Conservation (phyloP, 92 coral and sea anemone genomes). For the Zoanthus sociatus region DNA sequence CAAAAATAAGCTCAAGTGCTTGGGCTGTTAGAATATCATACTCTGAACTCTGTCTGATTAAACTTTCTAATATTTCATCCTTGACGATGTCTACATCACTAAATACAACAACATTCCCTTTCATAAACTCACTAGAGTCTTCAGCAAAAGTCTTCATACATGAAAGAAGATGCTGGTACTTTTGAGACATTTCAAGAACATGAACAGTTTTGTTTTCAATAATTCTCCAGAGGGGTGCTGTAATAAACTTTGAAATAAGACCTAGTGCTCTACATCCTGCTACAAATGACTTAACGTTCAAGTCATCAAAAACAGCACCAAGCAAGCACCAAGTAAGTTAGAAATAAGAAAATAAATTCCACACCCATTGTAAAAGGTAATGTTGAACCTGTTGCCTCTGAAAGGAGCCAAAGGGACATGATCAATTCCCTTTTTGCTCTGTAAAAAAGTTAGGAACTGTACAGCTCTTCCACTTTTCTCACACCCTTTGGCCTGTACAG, state of each 20-base stretch:
- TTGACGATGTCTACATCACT: conserved; percentile 17
- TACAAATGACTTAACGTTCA: conserved; percentile 44
- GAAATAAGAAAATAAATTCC: conserved; percentile 28
- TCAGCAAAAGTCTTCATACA: conserved; percentile 40
- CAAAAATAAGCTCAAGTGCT: conserved; percentile 52
- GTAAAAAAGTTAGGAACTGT: conserved; percentile 44
- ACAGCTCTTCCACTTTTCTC: conserved; percentile 51
- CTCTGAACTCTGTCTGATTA: conserved; percentile 25
- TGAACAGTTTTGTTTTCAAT: conserved; percentile 43
- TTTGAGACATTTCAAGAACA: conserved; percentile 55
- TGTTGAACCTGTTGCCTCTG: conserved; percentile 42
- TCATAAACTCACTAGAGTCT: conserved; percentile 42
- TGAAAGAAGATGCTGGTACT: conserved; percentile 49
- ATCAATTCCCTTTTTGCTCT: conserved; percentile 23
- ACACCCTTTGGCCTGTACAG: conserved; percentile 49
- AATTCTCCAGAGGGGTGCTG: conserved; percentile 56
- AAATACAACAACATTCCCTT: conserved; percentile 54
- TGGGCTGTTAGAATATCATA: conserved; percentile 55
- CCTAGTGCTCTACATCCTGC: conserved; percentile 61
- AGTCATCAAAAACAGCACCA: conserved; percentile 54
- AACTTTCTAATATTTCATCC: conserved; percentile 49
- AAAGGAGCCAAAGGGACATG: conserved; percentile 51
- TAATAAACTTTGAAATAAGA: conserved; percentile 44
- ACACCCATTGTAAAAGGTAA: conserved; percentile 53
- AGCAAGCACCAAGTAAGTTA: conserved; percentile 50